Percentiles rank a stretch among this genome's conserved stretches.
These are phyloP conservation scores for Anthonomus grandis DNA, from an alignment of 1,140 invertebrate genomes.

Conservation along the genomic window DNA sequence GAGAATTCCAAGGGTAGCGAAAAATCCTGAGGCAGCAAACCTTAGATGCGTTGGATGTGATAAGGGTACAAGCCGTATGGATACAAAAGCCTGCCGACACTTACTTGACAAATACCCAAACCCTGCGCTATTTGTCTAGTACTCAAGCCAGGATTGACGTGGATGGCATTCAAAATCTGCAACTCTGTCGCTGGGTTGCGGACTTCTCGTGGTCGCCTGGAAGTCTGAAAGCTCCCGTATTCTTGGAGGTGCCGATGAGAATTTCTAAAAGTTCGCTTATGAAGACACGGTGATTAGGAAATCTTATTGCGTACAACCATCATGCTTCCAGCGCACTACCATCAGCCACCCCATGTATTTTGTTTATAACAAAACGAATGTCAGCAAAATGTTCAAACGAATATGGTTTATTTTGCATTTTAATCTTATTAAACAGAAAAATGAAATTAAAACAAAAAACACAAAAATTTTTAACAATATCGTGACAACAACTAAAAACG, in stretches of 20 bases:
- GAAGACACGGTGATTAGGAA: conserved; percentile 9
- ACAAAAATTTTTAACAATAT: no score
- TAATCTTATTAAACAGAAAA: no score
- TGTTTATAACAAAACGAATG: background rate
- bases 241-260: conserved; percentile 15
- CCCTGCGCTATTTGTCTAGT: background rate
- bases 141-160: conserved; percentile 1
- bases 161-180: conserved; percentile 1
- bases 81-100: background rate
- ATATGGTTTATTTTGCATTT: no score
- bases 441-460: no score
- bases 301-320: conserved; percentile 15
- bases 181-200: conserved; percentile 8
- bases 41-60: conserved; percentile 2
- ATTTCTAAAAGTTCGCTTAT: conserved; percentile 11
- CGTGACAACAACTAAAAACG: no score
- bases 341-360: background rate
- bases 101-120: conserved; percentile 1
- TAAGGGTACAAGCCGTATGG: background rate
- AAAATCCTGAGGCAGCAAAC: conserved; percentile 5
- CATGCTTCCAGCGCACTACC: conserved; percentile 5
- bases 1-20: background rate
- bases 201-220: conserved; percentile 8
- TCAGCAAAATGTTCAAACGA: no score
- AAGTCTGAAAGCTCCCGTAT: conserved; percentile 16